Evolutionary conservation across 2,113 vertebrate genomes (phyloP), one percentile per base, ranked within the genome.

Genomic region (Pipra filicauda): DNA sequence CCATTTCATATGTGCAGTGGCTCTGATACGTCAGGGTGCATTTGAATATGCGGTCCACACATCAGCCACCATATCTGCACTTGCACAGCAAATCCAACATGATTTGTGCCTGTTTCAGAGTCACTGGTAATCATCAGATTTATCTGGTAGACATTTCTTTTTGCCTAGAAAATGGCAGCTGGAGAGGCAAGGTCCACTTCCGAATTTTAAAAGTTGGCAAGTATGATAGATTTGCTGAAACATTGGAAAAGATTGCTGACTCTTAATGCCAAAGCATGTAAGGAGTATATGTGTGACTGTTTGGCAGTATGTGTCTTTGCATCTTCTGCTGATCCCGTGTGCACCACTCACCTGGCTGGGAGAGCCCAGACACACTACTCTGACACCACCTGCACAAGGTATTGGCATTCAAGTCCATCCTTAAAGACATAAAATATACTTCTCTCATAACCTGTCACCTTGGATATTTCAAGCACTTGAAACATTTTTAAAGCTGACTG

Each of bases 91-190:
- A 75, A 76, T 35, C 22, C 39, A 49, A n/a, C 3, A 1, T 0
- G 0, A 13, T 31, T 54, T 1, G 0, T 27, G 41, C 7, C 41
- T 35, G 30, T 28, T 51, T 57, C 13, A 5, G 46, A 33, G 41
- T 22, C 62, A 12, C n/a, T 55, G 39, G 23, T 22, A 39, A 20
- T 31, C 3, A 2, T 15, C 0, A 0, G 55, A 55, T 8, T 54
- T n/a, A 22, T 31, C 46, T 1, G 1, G 15, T 20, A 62, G 18
- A 39, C 16, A 24, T 44, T 91, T 59, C 43, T 85, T 15, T 71
- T 69, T 79, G 15, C 31, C 3, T 35, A 58, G 78, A 59, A 70
- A 48, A 52, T 9, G 20, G 33, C 62, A 79, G 39, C 43, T 75
- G 57, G 54, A 75, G 49, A 86, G 28, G 16, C 37, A 70, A 28